A percentile compares a stretch with the other conserved stretches of the same genome.
Evolutionary conservation across 37 sponge, comb jelly and placozoan genomes (phyloP).

Genomic region (Diacarnus erythraeanus): DNA sequence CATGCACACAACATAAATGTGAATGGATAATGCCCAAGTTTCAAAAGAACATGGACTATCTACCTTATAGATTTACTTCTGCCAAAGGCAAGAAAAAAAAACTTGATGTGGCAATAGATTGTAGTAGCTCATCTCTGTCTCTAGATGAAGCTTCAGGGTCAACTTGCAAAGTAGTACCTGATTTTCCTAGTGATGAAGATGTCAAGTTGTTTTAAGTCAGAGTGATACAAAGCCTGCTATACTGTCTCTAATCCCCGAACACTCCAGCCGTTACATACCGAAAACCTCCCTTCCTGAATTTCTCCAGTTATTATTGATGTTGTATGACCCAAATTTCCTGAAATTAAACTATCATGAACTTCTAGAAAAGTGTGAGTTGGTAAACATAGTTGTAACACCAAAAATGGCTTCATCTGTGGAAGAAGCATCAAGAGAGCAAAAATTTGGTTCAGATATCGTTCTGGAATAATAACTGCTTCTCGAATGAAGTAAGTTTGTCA

Average conservation of each 20-base stretch:
- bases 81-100: background rate
- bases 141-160: background rate
- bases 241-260: background rate
- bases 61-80: background rate
- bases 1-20: conserved; percentile 8
- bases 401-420: background rate
- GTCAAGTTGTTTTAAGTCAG: background rate
- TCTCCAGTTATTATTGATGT: background rate
- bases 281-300: no score
- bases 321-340: background rate
- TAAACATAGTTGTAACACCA: background rate
- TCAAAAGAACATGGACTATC: background rate
- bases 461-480: conserved; percentile 39
- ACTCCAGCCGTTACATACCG: background rate
- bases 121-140: background rate
- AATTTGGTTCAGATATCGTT: conserved; percentile 8
- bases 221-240: background rate
- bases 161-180: background rate
- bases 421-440: conserved; percentile 29
- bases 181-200: background rate
- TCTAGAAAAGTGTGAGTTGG: no score
- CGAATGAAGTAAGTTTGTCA: conserved; percentile 38
- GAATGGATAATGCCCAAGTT: no score
- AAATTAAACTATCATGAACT: background rate
- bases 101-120: background rate